Base-by-base conservation (phyloP, 2,797 vertebrate species). In the Schizopygopsis malacanthus region DNA sequence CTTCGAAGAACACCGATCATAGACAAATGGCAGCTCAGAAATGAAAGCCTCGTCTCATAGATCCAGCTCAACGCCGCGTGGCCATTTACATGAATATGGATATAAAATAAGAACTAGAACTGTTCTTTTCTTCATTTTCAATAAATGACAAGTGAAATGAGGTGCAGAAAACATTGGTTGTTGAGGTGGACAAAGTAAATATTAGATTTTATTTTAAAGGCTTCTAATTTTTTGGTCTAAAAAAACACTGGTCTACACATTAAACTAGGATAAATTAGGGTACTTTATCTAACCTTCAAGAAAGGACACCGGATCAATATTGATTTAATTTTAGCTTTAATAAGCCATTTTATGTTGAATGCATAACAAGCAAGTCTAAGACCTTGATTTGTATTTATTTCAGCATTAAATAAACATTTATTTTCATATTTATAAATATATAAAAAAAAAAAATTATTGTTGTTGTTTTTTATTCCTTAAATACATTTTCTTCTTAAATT, bases 11-110 rank as follows among this genome's bases (percentile, higher is more conserved):
- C 18, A 61, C 45, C 54, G 75, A 83, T 85, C 75, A 67, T 16
- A 73, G 33, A 72, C 12, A n/a, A 81, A 61, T 65, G 79, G 79
- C 43, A 47, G 69, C 75, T 73, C 83, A 61, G 81, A 70, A 80
- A 85, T 80, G 54, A 63, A 9, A 56, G 39, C 20, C 18, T 22
- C 39, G n/a, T n/a, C 70, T 76, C 63, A 37, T 10, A 25, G 50
- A n/a, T 61, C 28, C 37, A 69, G 43, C 9, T 52, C 13, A 76
- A 50, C 59, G 10, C 22, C 8, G 10, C 9, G 4, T 67, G 56
- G 6, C 54, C n/a, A 22, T 16, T n/a, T 22, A 20, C 22, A 41
- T 41, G 20, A 59, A 41, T 41, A n/a, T 7, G 1, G 1, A 37
- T n/a, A 41, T 39, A 43, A 59, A 79, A 39, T 13, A 79, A 52